These are phyloP conservation scores for Patagioenas fasciata DNA, from an alignment of 2,113 vertebrate genomes.

Conservation along the genomic window DNA sequence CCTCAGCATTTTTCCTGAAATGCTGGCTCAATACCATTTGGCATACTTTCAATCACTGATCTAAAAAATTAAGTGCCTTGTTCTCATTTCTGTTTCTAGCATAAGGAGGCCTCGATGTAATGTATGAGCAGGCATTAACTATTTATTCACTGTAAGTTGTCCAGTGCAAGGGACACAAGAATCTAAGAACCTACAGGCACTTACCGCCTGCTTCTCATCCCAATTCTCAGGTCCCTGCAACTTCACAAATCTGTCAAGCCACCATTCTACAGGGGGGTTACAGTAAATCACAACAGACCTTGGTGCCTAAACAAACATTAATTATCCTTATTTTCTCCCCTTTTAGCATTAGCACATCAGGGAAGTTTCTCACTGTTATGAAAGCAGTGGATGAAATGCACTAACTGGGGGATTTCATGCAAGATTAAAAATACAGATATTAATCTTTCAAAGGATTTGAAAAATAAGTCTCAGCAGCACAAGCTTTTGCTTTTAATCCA, in stretches of 20 bases:
- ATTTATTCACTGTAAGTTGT: background rate
- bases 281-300: background rate
- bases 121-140: slow-evolving; percentile 33
- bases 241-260: background rate
- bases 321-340: background rate
- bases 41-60: slow-evolving; percentile 47
- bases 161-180: background rate
- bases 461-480: slow-evolving; percentile 63
- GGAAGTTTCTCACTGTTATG: background rate
- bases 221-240: background rate
- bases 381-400: slow-evolving; percentile 49
- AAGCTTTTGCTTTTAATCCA: slow-evolving; percentile 70
- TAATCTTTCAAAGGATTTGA: slow-evolving; percentile 76
- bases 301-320: background rate
- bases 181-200: background rate
- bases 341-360: slow-evolving; percentile 1
- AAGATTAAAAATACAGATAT: slow-evolving; percentile 66
- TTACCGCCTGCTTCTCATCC: background rate
- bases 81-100: slow-evolving; percentile 43
- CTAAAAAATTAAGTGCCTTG: slow-evolving; percentile 61
- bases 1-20: slow-evolving; percentile 52
- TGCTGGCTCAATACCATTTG: slow-evolving; percentile 44
- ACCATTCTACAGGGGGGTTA: background rate
- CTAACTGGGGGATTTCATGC: slow-evolving; percentile 38
- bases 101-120: background rate